These are phyloP conservation scores for Hecatera dysodea DNA, from an alignment of 2,888 invertebrate species.

Conservation along the genomic window DNA sequence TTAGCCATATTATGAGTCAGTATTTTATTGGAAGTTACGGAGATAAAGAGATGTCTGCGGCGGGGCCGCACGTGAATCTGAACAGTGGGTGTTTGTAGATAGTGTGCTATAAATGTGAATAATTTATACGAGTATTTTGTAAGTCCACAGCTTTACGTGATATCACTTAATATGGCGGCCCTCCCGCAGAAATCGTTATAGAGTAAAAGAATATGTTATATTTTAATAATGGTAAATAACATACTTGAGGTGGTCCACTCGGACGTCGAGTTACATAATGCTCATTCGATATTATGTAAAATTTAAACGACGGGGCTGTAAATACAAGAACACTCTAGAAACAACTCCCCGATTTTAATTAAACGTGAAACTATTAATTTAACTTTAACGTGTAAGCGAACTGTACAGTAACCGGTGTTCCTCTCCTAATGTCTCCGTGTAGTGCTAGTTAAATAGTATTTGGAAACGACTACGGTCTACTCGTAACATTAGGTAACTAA, in stretches of 20 bases:
- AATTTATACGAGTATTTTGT: constrained; percentile 91
- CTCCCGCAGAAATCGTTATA: constrained; percentile 84
- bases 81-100: constrained; percentile 89
- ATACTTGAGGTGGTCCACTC: constrained; percentile 79
- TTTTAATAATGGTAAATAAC: constrained; percentile 87
- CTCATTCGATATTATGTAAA: constrained; percentile 84
- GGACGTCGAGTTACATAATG: constrained; percentile 86
- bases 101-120: constrained; percentile 91
- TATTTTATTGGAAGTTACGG: constrained; percentile 88
- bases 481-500: constrained; percentile 81
- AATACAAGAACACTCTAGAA: constrained; percentile 80
- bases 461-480: constrained; percentile 82
- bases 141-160: constrained; percentile 90
- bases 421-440: constrained; percentile 89
- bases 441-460: constrained; percentile 85
- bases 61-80: constrained; percentile 85
- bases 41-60: constrained; percentile 84
- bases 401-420: constrained; percentile 90
- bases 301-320: constrained; percentile 83
- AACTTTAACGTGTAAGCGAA: constrained; percentile 82
- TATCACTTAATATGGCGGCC: constrained; percentile 85
- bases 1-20: constrained; percentile 90
- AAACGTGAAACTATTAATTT: constrained; percentile 82
- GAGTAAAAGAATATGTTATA: constrained; percentile 83
- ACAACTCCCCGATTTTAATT: constrained; percentile 83